Evolutionary conservation across 2,797 vertebrate genomes (phyloP).

Genomic region (Paedocypris micromegethes): DNA sequence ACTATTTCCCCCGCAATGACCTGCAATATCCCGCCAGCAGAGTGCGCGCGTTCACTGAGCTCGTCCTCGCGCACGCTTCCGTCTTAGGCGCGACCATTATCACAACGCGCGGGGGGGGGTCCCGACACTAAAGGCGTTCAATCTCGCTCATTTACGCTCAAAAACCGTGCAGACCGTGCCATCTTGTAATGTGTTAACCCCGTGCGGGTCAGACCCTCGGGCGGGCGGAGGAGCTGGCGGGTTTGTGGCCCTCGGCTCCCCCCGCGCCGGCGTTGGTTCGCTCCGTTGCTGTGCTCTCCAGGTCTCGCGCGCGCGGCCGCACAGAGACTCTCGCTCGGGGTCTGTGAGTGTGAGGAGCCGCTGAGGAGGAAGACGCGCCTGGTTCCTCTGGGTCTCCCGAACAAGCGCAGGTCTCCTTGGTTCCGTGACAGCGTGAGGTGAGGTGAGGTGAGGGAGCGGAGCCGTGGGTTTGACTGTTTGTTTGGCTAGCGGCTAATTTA

Average conservation of each 20-base stretch:
- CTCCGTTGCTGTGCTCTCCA: conserved; percentile 65
- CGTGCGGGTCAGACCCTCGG: background rate
- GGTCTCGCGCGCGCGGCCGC: conserved; percentile 41
- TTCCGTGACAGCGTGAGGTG: too few species aligned
- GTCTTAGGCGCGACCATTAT: conserved; percentile 43
- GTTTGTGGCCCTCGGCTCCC: accelerated
- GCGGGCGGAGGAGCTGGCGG: too few species aligned
- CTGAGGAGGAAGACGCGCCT: background rate
- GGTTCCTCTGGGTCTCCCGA: too few species aligned
- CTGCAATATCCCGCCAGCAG: conserved; percentile 17
- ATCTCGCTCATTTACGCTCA: too few species aligned
- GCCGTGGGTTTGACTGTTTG: too few species aligned
- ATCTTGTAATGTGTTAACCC: too few species aligned
- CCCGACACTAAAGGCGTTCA: too few species aligned
- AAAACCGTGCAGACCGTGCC: too few species aligned
- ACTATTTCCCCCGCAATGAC: background rate
- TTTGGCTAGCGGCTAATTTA: conserved; percentile 19
- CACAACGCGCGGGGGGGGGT: conserved; percentile 11
- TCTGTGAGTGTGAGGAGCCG: conserved; percentile 46
- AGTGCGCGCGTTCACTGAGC: conserved; percentile 18
- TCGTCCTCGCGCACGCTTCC: conserved; percentile 9
- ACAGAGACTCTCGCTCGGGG: too few species aligned
- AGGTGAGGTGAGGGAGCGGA: too few species aligned
- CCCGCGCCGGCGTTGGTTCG: conserved; percentile 51
- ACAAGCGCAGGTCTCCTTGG: too few species aligned